Base-by-base conservation (phyloP, 2,888 invertebrate species). In the Dromius quadrimaculatus region DNA sequence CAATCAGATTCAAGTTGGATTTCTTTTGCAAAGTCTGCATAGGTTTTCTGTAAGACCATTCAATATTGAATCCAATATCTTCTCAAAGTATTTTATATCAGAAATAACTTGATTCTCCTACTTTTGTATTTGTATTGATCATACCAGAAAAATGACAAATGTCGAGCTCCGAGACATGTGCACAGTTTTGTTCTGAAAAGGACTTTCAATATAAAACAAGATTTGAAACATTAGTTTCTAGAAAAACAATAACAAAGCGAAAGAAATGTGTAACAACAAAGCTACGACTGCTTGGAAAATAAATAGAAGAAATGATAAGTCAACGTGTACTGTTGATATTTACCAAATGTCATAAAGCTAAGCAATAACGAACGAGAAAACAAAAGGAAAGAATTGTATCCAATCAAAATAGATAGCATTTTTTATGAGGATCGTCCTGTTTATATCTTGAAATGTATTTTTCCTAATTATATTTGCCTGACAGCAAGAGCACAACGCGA, bases 271-370 rank as follows among this genome's bases (percentile, higher is more conserved):
- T 5, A 54, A 8, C 50, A 28, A 54, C 50, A 54, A 32, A 28
- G 36, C 11, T 8, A 15, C 50, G 50, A 47, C 50, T 54, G 50
- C 50, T 9, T 23, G 50, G 23, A 54, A 54, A 23, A 54, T 19
- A 54, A 54, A 54, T 13, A 47, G 50, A 54, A 28, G 23, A 54
- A 54, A 54, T 54, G 28, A 54, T 54, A 54, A 54, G 15, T 32
- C 50, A 50, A n/a, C 50, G 50, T 54, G 28, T 54, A 41, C 15
- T 41, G 50, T 28, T 54, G 23, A 54, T 54, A 54, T 28, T 54
- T 54, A 15, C 50, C 28, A 54, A 17, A 54, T 15, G 50, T 28
- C 50, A 28, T 15, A 23, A 23, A 5, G 8, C 15, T 6, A 41
- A 15, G 15, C 41, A 41, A 41, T 23, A 54, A 28, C 47, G 22